These are phyloP conservation scores for Nannoperca obscura DNA, from an alignment of 2,797 vertebrate species.

Conservation along the genomic window DNA sequence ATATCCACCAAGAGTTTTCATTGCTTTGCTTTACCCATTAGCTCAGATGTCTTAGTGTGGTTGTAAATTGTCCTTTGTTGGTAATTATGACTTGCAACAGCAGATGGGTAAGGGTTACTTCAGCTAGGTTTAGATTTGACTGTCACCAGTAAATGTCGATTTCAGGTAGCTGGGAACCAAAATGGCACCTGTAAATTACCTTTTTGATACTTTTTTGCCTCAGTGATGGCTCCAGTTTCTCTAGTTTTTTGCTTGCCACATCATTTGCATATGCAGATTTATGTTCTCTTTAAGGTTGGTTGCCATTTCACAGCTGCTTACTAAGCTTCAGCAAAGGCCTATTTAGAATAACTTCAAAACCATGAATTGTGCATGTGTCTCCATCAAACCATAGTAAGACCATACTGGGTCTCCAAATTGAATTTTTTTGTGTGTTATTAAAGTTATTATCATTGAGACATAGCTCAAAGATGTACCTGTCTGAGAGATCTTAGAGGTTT, in stretches of 20 bases:
- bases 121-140: conserved; percentile 4
- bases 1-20: conserved; percentile 32
- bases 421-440: neutral
- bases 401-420: neutral
- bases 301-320: neutral
- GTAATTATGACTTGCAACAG: conserved; percentile 3
- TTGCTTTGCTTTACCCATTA: conserved; percentile 43
- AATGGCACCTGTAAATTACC: neutral
- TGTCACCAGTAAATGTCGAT: neutral
- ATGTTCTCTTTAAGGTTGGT: no score
- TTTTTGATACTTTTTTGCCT: conserved; percentile 10
- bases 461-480: neutral
- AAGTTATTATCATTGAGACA: neutral
- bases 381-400: neutral
- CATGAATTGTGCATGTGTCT: neutral
- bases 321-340: neutral
- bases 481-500: neutral
- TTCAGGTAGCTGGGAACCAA: neutral
- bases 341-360: neutral
- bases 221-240: neutral
- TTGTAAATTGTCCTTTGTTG: conserved; percentile 36
- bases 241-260: neutral
- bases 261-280: neutral
- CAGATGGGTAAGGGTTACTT: neutral
- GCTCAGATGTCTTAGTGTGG: conserved; percentile 35